phyloP scores from a whole-genome alignment of 2,113 vertebrate genomes.

The Agelaius tricolor region DNA sequence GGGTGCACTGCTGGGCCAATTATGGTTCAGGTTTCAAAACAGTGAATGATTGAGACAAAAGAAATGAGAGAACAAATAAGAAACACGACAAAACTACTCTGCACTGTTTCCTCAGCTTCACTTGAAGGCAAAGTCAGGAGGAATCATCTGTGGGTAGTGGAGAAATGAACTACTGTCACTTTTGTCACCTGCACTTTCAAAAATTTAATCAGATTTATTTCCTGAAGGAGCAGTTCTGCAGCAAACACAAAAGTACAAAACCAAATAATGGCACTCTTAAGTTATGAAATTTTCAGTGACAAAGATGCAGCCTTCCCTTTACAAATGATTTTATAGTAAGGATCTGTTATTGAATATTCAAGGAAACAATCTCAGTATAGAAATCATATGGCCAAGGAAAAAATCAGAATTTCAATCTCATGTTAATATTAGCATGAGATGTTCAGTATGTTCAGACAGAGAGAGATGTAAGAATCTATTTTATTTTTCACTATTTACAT shows the following conservation, averaged over 20 bases:
- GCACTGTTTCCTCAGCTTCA: background rate
- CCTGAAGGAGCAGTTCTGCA: background rate
- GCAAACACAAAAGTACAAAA: background rate
- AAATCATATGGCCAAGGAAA: background rate
- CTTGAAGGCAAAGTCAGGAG: background rate
- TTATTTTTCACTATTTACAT: background rate
- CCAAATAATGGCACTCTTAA: background rate
- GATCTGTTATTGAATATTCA: conserved; percentile 23
- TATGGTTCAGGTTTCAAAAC: background rate
- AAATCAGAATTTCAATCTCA: background rate
- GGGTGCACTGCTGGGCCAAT: fast-evolving
- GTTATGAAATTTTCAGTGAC: conserved; percentile 6
- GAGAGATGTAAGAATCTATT: background rate
- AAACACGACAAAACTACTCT: background rate
- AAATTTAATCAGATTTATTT: background rate
- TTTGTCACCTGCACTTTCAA: background rate
- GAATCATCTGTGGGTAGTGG: background rate
- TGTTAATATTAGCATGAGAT: background rate
- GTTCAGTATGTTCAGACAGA: background rate
- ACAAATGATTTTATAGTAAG: background rate
- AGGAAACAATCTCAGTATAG: background rate
- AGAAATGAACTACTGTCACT: background rate
- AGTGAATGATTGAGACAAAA: background rate
- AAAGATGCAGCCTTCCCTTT: conserved; percentile 4
- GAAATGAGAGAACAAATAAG: background rate